Base-by-base conservation (phyloP, 2,888 invertebrate genomes). In the Nymphalis c-album region DNA sequence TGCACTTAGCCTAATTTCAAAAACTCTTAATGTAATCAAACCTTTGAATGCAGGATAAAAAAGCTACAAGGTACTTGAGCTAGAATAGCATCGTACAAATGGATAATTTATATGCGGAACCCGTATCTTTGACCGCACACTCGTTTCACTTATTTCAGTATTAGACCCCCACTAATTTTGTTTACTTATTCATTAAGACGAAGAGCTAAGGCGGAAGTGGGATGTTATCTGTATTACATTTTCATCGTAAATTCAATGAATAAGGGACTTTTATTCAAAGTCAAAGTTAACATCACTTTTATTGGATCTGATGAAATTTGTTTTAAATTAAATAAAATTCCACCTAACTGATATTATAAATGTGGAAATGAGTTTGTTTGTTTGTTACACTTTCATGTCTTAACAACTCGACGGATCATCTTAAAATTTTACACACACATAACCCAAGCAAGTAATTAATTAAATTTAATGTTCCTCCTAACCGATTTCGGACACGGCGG, bases 141-240 rank as follows among this genome's bases (percentile, higher is more conserved):
- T 83, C 85, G 82, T 86, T 88, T 85, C 86, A 87, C 85, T 90
- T 90, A 91, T 88, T 87, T 79, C 85, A 84, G 87, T 87, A 88
- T 89, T 84, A 87, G 86, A 82, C 82, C 83, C 26, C 82, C 84
- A 88, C 90, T 91, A 73, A 71, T 70, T 68, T 73, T 64, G 66
- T 74, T 72, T 74, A 72, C 67, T 72, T 72, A 67, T 73, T 71
- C 71, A 71, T 70, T 73, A 68, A 70, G 68, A 65, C 65, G 46
- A 68, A 65, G 70, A 63, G 68, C 57, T 57, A 57, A 40, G 40
- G 57, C 57, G 57, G 35, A 76, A 74, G 76, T 76, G 80, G 82
- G 87, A 84, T 84, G 85, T 82, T 83, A 80, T 80, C 81, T 84
- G 81, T 84, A 86, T 87, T 86, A 83, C 83, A 84, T 86, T 87